Evolutionary conservation across 2,888 invertebrate genomes (phyloP).

Genomic region (Spilosoma lubricipeda): DNA sequence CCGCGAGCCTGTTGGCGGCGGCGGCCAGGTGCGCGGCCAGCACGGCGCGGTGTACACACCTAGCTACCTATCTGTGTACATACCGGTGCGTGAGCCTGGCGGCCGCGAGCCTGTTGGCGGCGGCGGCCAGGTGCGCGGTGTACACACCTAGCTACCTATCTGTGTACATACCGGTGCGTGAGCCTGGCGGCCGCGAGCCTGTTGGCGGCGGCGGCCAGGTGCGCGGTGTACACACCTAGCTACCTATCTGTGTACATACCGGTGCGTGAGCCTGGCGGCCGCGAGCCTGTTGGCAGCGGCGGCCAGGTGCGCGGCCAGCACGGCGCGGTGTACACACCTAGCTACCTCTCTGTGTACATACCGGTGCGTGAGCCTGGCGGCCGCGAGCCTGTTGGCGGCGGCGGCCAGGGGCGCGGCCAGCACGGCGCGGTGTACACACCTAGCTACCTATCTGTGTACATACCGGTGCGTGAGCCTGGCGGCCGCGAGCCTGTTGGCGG

Average conservation of each 20-base stretch:
- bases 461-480: background rate
- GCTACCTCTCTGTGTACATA: no score
- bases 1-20: background rate
- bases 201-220: no score
- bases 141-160: no score
- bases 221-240: no score
- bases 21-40: no score
- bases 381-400: slow-evolving; percentile 48
- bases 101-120: slow-evolving; percentile 8
- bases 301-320: slow-evolving; percentile 79
- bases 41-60: no score
- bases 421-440: slow-evolving; percentile 67
- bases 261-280: no score
- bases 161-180: no score
- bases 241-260: background rate
- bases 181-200: no score
- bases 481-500: no score
- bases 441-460: background rate
- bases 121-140: no score
- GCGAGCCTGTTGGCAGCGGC: no score
- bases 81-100: slow-evolving; percentile 2
- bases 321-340: slow-evolving; percentile 54
- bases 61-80: background rate
- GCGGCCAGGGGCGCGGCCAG: slow-evolving; percentile 75
- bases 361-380: slow-evolving; percentile 51